Evolutionary conservation across 2,113 vertebrate genomes (phyloP).

Genomic region (Pteronura brasiliensis): DNA sequence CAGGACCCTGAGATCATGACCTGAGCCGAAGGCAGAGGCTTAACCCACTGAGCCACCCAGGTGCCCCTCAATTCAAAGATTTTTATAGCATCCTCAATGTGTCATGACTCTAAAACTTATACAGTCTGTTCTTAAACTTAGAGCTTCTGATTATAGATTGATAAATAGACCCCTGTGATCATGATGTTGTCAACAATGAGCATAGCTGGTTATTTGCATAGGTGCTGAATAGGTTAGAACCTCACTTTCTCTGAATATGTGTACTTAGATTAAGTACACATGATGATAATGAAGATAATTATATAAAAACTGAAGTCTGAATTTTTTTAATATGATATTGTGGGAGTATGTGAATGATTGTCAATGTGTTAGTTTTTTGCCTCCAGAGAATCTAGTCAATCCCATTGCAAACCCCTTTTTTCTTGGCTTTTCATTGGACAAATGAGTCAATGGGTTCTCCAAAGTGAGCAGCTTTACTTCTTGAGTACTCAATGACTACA

Average conservation of each 20-base stretch:
- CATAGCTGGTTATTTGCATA: neutral
- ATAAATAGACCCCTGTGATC: neutral
- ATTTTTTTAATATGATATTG: neutral
- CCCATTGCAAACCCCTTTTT: neutral
- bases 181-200: neutral
- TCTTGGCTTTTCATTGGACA: neutral
- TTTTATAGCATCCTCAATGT: neutral
- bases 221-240: neutral
- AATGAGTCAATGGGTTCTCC: neutral
- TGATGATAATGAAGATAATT: neutral
- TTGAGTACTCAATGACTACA: neutral
- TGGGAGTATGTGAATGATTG: neutral
- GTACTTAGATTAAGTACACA: neutral
- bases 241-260: neutral
- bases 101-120: neutral
- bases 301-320: neutral
- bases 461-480: neutral
- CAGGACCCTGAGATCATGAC: no score
- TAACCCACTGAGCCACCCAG: no score
- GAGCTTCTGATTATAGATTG: neutral
- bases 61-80: neutral
- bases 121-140: neutral
- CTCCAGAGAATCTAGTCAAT: neutral
- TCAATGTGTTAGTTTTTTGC: neutral
- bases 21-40: no score